Evolutionary conservation across 1,140 invertebrate species (phyloP).

Genomic region (Bombus waltoni): DNA sequence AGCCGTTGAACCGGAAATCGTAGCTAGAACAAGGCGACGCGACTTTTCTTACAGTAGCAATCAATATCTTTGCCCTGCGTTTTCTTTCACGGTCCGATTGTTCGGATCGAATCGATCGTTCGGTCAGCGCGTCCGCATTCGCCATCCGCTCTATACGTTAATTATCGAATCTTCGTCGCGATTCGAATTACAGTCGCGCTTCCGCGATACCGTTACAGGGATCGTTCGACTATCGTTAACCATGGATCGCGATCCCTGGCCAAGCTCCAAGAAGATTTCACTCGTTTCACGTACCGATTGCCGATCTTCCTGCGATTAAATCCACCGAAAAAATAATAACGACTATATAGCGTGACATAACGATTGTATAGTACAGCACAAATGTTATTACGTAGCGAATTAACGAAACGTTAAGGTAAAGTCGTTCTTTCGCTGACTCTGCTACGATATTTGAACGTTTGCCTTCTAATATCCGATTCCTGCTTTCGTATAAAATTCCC

Average conservation of each 20-base stretch:
- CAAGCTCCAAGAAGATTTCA: not conserved
- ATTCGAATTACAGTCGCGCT: conserved; percentile 26
- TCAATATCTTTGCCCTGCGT: conserved; percentile 20
- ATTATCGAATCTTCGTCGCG: conserved; percentile 17
- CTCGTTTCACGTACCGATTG: not conserved
- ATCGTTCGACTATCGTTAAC: not conserved
- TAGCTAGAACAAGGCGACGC: not conserved
- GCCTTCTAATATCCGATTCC: too few relatives aligned
- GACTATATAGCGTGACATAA: not conserved
- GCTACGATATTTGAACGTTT: not conserved
- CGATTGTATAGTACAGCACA: not conserved
- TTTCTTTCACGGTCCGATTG: conserved; percentile 7
- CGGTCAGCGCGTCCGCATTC: not conserved
- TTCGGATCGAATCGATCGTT: not conserved
- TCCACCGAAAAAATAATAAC: not conserved
- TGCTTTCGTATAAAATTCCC: too few relatives aligned
- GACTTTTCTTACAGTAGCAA: conserved; percentile 15
- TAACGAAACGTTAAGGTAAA: too few relatives aligned
- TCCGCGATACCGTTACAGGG: not conserved
- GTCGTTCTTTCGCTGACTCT: rapidly evolving
- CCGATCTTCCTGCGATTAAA: not conserved
- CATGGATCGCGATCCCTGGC: not conserved
- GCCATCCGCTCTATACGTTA: not conserved
- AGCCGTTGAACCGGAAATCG: not conserved
- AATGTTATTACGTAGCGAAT: too few relatives aligned